Conservation (phyloP, 2,113 vertebrate genomes). For the Prochilodus magdalenae region DNA sequence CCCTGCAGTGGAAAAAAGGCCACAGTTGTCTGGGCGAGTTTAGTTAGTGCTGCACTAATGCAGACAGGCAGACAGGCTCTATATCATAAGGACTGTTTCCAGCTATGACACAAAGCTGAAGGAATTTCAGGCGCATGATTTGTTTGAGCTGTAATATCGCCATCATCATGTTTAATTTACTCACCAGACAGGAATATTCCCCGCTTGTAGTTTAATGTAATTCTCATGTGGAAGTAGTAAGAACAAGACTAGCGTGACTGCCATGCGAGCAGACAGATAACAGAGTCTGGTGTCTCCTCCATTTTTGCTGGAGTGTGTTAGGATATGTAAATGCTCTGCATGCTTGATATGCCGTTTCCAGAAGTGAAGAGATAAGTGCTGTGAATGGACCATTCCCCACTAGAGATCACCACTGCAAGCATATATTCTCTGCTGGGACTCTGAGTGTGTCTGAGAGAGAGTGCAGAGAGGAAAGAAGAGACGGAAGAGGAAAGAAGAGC, state of each 20-base stretch:
- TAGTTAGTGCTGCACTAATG: too few species aligned
- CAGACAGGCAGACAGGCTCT: too few species aligned
- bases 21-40: too few species aligned
- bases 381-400: not conserved
- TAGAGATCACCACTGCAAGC: not conserved
- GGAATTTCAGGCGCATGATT: too few species aligned
- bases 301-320: not conserved
- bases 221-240: not conserved
- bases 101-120: too few species aligned
- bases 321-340: conserved; percentile 6
- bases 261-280: not conserved
- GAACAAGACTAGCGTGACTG: not conserved
- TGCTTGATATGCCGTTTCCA: not conserved
- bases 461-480: not conserved
- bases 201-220: not conserved
- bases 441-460: not conserved
- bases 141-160: not conserved
- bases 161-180: not conserved
- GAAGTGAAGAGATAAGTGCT: conserved; percentile 11
- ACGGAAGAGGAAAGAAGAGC: conserved; percentile 8
- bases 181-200: not conserved
- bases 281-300: not conserved
- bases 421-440: not conserved
- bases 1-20: too few species aligned
- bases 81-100: too few species aligned